Evolutionary conservation across 2,797 vertebrate genomes (phyloP).

Genomic region (Carduelis carduelis): DNA sequence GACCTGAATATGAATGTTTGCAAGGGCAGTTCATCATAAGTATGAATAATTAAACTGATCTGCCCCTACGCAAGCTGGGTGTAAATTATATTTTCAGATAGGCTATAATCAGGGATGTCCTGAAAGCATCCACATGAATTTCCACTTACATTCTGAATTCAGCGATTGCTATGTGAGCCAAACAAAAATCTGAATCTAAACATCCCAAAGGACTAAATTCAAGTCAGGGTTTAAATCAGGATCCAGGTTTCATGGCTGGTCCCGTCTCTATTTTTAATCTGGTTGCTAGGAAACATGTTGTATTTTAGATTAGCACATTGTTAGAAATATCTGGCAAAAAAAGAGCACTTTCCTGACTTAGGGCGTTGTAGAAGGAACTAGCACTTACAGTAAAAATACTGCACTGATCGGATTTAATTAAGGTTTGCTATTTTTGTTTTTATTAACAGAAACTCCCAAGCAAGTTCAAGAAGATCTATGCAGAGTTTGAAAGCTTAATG

Average conservation of each 20-base stretch:
- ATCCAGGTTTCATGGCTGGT: slow-evolving; percentile 64
- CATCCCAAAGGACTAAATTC: slow-evolving; percentile 42
- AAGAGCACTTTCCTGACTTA: slow-evolving; percentile 54
- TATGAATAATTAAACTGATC: slow-evolving; percentile 13
- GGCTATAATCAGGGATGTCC: neutral
- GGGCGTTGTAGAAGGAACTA: slow-evolving; percentile 31
- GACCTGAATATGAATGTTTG: neutral
- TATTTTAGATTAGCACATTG: slow-evolving; percentile 67
- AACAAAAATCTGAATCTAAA: slow-evolving; percentile 27
- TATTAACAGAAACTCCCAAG: slow-evolving; percentile 94
- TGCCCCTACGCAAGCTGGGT: neutral
- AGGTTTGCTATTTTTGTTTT: slow-evolving; percentile 68
- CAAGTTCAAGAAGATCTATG: slow-evolving; percentile 98
- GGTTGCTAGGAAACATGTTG: slow-evolving; percentile 71
- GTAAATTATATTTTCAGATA: slow-evolving; percentile 26
- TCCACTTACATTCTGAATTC: slow-evolving; percentile 1
- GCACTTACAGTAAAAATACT: slow-evolving; percentile 37
- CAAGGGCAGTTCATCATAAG: neutral
- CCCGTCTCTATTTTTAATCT: slow-evolving; percentile 71
- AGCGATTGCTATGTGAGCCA: neutral
- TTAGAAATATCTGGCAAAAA: slow-evolving; percentile 66
- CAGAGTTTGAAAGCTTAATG: slow-evolving; percentile 98
- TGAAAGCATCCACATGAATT: neutral
- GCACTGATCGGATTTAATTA: slow-evolving; percentile 51
- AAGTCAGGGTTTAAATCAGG: slow-evolving; percentile 46